Conservation (phyloP, 1,140 invertebrate genomes). For the Drosophila kanapiae region DNA sequence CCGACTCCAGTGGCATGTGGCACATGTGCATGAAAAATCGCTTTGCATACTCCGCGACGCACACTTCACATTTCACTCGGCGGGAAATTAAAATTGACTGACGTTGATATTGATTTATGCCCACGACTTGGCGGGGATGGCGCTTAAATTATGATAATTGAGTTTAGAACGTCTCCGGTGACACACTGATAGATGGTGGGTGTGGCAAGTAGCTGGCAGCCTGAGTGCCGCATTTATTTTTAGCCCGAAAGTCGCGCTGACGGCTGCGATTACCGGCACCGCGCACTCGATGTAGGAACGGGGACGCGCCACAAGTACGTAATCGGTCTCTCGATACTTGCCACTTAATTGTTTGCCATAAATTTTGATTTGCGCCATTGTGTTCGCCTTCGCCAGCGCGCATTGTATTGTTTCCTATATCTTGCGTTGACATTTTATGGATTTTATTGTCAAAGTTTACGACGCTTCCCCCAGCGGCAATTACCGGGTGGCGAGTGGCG, state of each 20-base stretch:
- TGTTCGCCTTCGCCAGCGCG: slow-evolving; percentile 11
- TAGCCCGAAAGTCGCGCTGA: slow-evolving; percentile 25
- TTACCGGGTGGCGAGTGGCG: too few relatives aligned
- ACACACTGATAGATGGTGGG: background rate
- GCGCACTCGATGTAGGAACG: slow-evolving; percentile 5
- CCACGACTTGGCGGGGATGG: slow-evolving; percentile 1
- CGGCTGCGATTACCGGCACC: slow-evolving; percentile 32
- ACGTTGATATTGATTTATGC: slow-evolving; percentile 73
- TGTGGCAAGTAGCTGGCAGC: too few relatives aligned
- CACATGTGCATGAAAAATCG: slow-evolving; percentile 78
- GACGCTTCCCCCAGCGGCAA: slow-evolving; percentile 39
- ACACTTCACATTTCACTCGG: slow-evolving; percentile 77
- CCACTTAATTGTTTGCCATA: slow-evolving; percentile 69
- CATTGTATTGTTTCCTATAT: slow-evolving; percentile 23
- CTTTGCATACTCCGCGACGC: slow-evolving; percentile 63
- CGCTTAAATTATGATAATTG: slow-evolving; percentile 51
- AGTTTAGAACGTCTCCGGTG: slow-evolving; percentile 31
- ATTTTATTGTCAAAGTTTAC: slow-evolving; percentile 55
- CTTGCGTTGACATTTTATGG: slow-evolving; percentile 53
- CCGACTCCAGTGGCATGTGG: slow-evolving; percentile 7
- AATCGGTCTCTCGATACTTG: slow-evolving; percentile 54
- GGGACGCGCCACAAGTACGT: slow-evolving; percentile 29
- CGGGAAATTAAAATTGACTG: slow-evolving; percentile 79
- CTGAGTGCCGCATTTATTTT: slow-evolving; percentile 20
- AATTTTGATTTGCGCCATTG: slow-evolving; percentile 68